Evolutionary conservation across 1,140 invertebrate species (phyloP).

Genomic region (Caenorhabditis tropicalis): DNA sequence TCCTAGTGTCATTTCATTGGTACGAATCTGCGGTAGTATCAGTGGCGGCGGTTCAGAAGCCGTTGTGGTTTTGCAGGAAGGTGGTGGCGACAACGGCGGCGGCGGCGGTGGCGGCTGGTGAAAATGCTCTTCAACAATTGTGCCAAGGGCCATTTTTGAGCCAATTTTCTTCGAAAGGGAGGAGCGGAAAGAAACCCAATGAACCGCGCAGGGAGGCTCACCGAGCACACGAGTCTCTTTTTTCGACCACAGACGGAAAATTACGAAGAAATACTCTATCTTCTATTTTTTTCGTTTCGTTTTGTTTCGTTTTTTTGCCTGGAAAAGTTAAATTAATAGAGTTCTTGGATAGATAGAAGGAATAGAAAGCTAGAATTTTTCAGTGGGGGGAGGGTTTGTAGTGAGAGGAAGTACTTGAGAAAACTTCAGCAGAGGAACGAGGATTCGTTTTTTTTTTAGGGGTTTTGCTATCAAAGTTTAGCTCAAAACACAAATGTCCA

Average conservation of each 20-base stretch:
- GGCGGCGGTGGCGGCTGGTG: not conserved
- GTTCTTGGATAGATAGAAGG: not conserved
- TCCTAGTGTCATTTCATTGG: conserved; percentile 9
- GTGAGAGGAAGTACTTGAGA: not conserved
- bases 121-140: conserved; percentile 48
- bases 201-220: not conserved
- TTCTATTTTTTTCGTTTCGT: not conserved
- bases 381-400: not conserved
- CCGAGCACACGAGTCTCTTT: conserved; percentile 31
- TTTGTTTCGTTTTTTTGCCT: not conserved
- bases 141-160: conserved; percentile 38
- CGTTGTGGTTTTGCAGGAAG: conserved; percentile 2
- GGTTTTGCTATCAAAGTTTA: not conserved
- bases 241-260: conserved; percentile 21
- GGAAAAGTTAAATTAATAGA: not conserved
- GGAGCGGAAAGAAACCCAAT: conserved; percentile 43
- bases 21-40: conserved; percentile 23
- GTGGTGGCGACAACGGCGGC: not conserved
- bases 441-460: not conserved
- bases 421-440: not conserved
- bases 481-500: not conserved
- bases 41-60: not conserved
- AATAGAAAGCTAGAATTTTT: not conserved
- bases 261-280: not conserved
- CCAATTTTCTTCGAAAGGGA: conserved; percentile 31